Evolutionary conservation across 2,797 vertebrate species (phyloP).

Genomic region (Miichthys miiuy): DNA sequence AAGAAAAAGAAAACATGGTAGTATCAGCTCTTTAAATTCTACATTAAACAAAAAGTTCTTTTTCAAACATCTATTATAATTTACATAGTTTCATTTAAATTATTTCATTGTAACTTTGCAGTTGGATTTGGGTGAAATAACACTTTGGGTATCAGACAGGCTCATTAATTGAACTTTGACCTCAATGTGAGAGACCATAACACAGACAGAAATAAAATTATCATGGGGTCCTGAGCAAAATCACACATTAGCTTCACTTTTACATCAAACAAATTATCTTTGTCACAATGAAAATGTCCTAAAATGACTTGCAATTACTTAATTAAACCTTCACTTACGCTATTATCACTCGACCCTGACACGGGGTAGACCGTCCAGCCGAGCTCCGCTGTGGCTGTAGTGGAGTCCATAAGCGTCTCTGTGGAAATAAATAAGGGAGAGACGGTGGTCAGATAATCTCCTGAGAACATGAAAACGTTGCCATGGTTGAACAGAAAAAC

Average conservation of each 20-base stretch:
- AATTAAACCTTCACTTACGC: slow-evolving; percentile 77
- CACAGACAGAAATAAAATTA: slow-evolving; percentile 47
- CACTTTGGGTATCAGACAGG: neutral
- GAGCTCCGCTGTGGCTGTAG: slow-evolving; percentile 97
- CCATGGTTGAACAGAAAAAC: slow-evolving; percentile 28
- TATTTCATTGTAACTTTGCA: neutral
- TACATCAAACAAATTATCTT: slow-evolving; percentile 35
- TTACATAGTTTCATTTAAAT: slow-evolving; percentile 20
- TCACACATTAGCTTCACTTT: slow-evolving; percentile 53
- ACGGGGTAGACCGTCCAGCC: slow-evolving; percentile 97
- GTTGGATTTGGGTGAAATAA: neutral
- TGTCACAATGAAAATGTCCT: slow-evolving; percentile 6
- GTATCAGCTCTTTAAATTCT: neutral
- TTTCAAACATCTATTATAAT: slow-evolving; percentile 5
- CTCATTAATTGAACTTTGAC: slow-evolving; percentile 69
- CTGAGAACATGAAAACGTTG: slow-evolving; percentile 8
- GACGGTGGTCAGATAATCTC: slow-evolving; percentile 52
- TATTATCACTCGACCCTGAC: slow-evolving; percentile 92
- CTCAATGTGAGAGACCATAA: slow-evolving; percentile 76
- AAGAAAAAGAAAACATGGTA: neutral
- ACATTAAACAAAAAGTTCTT: neutral
- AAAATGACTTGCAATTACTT: too few species aligned
- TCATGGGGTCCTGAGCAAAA: slow-evolving; percentile 54
- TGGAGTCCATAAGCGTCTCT: slow-evolving; percentile 99
- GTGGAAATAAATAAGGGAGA: slow-evolving; percentile 72